A percentile compares a stretch with the other conserved stretches of the same genome.
phyloP scores from a whole-genome alignment of 2,113 vertebrate genomes.

The Syrmaticus mikado region DNA sequence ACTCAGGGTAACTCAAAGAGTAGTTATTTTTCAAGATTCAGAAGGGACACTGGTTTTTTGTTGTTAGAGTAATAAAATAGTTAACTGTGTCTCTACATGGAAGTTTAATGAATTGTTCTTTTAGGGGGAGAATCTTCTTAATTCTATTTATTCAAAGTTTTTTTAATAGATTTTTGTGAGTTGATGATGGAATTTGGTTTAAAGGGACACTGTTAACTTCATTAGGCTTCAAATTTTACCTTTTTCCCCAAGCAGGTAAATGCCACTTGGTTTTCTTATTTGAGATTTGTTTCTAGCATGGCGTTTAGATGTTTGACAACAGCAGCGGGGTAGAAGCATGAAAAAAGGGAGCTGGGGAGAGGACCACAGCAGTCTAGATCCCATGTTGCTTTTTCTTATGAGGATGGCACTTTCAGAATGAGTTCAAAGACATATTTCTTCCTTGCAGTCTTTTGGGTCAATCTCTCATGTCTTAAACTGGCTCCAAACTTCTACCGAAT shows the following conservation, averaged over 20 bases:
- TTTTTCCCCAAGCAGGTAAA: slow-evolving; percentile 61
- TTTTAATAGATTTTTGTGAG: slow-evolving; percentile 44
- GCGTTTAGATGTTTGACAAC: slow-evolving; percentile 31
- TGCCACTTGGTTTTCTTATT: slow-evolving; percentile 33
- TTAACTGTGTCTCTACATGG: slow-evolving; percentile 46
- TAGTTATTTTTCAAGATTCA: not conserved
- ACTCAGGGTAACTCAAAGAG: not conserved
- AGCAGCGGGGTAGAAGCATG: not conserved
- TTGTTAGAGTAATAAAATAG: not conserved
- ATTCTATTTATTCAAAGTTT: slow-evolving; percentile 33
- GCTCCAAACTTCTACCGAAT: not conserved
- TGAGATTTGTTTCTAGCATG: slow-evolving; percentile 43
- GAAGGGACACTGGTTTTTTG: not conserved
- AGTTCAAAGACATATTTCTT: not conserved
- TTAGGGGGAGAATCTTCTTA: not conserved
- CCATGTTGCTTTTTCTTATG: not conserved
- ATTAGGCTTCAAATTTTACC: slow-evolving; percentile 45
- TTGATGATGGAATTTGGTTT: slow-evolving; percentile 57
- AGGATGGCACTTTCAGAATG: not conserved
- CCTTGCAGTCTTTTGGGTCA: not conserved
- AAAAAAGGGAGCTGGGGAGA: not conserved
- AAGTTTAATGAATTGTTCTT: slow-evolving; percentile 1
- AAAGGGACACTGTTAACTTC: slow-evolving; percentile 53
- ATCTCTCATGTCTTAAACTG: not conserved
- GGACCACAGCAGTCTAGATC: not conserved